A percentile compares a stretch with the other conserved stretches of the same genome.
phyloP scores from a whole-genome alignment of 2,113 vertebrate genomes.

The Rhombomys opimus region DNA sequence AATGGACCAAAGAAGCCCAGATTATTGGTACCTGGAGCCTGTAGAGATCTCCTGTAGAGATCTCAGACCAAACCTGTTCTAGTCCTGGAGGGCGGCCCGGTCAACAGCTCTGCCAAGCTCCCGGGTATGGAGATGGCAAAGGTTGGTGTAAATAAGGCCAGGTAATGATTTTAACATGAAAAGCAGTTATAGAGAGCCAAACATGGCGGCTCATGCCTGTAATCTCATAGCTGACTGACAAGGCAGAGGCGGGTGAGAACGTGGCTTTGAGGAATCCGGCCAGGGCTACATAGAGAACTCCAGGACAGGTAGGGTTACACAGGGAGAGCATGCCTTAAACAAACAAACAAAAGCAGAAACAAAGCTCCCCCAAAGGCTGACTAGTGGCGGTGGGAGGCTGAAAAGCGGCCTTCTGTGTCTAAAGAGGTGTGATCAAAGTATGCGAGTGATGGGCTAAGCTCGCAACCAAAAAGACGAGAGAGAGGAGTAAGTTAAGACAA shows the following conservation, averaged over 20 bases:
- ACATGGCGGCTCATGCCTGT: neutral
- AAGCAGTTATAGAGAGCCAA: neutral
- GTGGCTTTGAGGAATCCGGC: neutral
- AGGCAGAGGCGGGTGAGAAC: neutral
- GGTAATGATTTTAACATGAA: neutral
- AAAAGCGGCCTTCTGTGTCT: neutral
- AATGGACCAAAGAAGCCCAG: neutral
- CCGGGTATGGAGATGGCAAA: neutral
- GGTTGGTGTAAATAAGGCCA: neutral
- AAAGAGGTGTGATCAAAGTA: neutral
- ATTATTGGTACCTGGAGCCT: neutral
- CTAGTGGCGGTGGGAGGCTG: neutral
- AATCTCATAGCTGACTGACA: neutral
- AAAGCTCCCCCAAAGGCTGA: neutral
- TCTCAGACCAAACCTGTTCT: neutral
- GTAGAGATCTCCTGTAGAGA: neutral
- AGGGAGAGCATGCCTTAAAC: neutral
- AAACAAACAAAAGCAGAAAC: neutral
- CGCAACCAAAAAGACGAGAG: neutral
- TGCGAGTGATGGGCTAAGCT: no score
- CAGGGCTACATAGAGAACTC: neutral
- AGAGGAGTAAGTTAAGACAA: neutral
- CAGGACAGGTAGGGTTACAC: neutral
- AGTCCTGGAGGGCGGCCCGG: neutral
- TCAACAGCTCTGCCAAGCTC: neutral